A percentile compares a stretch with the other conserved stretches of the same genome.
Evolutionary conservation across 2,888 invertebrate species (phyloP).

Genomic region (Synanthedon myopaeformis): DNA sequence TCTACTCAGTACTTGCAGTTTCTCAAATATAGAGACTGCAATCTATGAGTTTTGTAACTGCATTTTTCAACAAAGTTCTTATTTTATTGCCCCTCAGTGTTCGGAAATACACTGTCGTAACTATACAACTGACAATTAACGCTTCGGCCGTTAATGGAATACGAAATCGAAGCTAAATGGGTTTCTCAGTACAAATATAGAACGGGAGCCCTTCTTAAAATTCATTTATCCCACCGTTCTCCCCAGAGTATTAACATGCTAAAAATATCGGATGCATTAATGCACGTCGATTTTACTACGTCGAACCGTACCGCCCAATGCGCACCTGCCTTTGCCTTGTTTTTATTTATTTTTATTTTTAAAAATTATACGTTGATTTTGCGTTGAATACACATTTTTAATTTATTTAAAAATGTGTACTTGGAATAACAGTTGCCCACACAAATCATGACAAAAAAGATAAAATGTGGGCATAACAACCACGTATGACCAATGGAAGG

Average conservation of each 20-base stretch:
- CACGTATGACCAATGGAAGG: not conserved
- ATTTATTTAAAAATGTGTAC: not conserved
- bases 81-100: constrained; percentile 46
- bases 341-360: constrained; percentile 16
- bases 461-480: constrained; percentile 1
- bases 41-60: constrained; percentile 46
- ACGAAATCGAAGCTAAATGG: constrained; percentile 9
- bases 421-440: not conserved
- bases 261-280: constrained; percentile 47
- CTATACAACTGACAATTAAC: constrained; percentile 25
- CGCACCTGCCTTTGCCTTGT: constrained; percentile 40
- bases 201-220: constrained; percentile 24
- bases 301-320: constrained; percentile 22
- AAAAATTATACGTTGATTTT: constrained; percentile 17
- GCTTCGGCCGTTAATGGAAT: constrained; percentile 2
- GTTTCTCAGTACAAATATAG: constrained; percentile 22
- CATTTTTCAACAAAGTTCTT: constrained; percentile 49
- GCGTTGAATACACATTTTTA: constrained; percentile 3
- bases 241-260: constrained; percentile 32
- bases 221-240: constrained; percentile 26
- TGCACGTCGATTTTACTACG: constrained; percentile 27
- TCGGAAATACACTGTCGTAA: constrained; percentile 37
- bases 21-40: constrained; percentile 39
- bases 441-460: constrained; percentile 6
- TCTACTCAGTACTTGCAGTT: constrained; percentile 31